phyloP scores from a whole-genome alignment of 2,888 invertebrate species.

The Diarsia mendica region DNA sequence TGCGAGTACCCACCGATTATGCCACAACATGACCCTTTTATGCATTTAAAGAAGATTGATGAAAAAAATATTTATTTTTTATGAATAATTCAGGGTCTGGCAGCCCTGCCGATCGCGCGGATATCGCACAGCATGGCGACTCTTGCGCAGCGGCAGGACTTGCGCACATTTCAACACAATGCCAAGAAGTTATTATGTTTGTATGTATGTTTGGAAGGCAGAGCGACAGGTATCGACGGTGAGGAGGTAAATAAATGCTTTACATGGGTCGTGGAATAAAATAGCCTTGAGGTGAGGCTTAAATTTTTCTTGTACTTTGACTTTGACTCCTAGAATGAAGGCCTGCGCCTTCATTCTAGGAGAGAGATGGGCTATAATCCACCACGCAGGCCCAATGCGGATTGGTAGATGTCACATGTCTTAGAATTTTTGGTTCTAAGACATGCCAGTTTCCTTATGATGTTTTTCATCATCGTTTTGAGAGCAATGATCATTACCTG shows the following conservation, averaged over 20 bases:
- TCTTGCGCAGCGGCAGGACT: conserved; percentile 57
- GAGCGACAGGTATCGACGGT: conserved; percentile 51
- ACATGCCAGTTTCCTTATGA: too few relatives aligned
- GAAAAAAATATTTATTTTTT: conserved; percentile 33
- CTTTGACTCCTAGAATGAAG: too few relatives aligned
- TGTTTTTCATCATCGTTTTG: too few relatives aligned
- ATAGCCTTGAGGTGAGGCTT: neutral
- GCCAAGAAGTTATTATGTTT: conserved; percentile 61
- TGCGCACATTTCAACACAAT: conserved; percentile 62
- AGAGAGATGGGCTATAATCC: too few relatives aligned
- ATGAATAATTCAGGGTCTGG: conserved; percentile 38
- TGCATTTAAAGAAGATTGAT: conserved; percentile 4
- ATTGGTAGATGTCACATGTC: too few relatives aligned
- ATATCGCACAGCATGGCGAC: conserved; percentile 73
- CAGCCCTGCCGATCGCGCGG: conserved; percentile 66
- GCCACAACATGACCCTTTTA: conserved; percentile 40
- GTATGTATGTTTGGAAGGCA: conserved; percentile 31
- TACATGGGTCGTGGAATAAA: conserved; percentile 7
- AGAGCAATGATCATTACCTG: too few relatives aligned
- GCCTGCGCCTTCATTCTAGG: too few relatives aligned
- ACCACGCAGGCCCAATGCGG: too few relatives aligned
- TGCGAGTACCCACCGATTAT: conserved; percentile 13
- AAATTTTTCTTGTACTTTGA: too few relatives aligned
- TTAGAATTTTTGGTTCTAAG: too few relatives aligned
- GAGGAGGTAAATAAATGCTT: conserved; percentile 40